Evolutionary conservation across 2,113 vertebrate genomes (phyloP).

Genomic region (Oncorhynchus mykiss): DNA sequence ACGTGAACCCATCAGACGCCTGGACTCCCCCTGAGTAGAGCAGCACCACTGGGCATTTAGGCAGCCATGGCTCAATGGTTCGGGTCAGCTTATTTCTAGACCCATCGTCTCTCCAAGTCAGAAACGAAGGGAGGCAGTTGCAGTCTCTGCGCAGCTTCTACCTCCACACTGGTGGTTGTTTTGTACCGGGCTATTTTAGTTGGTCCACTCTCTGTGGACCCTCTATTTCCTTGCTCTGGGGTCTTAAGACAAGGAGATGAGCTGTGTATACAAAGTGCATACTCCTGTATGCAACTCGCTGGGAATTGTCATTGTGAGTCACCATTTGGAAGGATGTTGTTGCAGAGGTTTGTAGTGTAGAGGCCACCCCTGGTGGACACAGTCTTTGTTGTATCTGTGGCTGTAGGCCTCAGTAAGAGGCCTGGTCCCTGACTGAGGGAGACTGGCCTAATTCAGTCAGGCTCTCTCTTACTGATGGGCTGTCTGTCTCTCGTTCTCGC

Average conservation of each 20-base stretch:
- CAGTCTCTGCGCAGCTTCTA: background rate
- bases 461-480: background rate
- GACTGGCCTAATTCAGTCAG: background rate
- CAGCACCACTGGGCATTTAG: constrained; percentile 34
- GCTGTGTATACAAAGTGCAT: background rate
- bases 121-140: background rate
- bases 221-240: background rate
- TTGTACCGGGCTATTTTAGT: background rate
- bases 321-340: background rate
- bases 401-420: no score
- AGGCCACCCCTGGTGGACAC: no score
- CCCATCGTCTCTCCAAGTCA: background rate
- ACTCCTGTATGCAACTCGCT: background rate
- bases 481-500: constrained; percentile 15
- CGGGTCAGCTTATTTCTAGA: constrained; percentile 28
- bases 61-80: constrained; percentile 29
- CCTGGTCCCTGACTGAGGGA: background rate
- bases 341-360: background rate
- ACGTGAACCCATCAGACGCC: constrained; percentile 53
- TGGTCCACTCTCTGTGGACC: background rate
- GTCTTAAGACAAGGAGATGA: background rate
- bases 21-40: constrained; percentile 29
- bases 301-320: background rate
- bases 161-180: background rate
- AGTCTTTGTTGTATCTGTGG: no score